Base-by-base conservation (phyloP, 2,888 invertebrate genomes). In the Tetanocera ferruginea region DNA sequence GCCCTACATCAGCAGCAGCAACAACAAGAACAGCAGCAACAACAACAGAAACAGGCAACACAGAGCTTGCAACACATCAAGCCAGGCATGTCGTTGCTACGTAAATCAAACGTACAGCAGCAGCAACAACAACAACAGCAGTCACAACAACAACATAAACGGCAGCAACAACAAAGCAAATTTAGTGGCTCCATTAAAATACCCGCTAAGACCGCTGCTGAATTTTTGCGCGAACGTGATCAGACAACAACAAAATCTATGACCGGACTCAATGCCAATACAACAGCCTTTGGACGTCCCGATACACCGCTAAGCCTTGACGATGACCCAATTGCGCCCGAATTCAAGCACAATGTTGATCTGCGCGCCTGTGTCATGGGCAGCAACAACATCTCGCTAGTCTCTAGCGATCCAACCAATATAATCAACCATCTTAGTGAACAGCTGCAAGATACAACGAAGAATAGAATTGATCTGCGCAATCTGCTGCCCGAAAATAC, bases 301-400 rank as follows among this genome's bases (percentile, higher is more conserved):
- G 89, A 89, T 67, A 89, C 89, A 37, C 89, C 89, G 0, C 85
- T 85, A 37, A 88, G 89, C 78, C 81, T 88, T 3, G 85, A 86
- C 62, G 88, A 88, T 72, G 89, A 89, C 78, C 84, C 83, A 1
- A 80, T 80, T 1, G 60, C 84, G 3, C 83, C 85, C 14, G 88
- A 87, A 60, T 89, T 89, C 79, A 86, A 85, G 19, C 90, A 90
- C 78, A 85, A 84, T 69, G 88, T 89, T 23, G 89, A 90, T 81
- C 81, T 90, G 79, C 83, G 85, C 17, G 90, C 89, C 76, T 90
- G 90, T 77, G 85, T 89, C 9, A 88, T 88, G 85, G 90, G 90
- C 77, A 90, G 90, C 80, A 90, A 90, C 80, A 89, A 89, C 57
- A 90, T 89, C 3, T 84, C 86, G n/a, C 75, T 90, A 62, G 82